Percentiles rank a stretch among this genome's conserved stretches.
These are phyloP conservation scores for Calidris pygmaea DNA, from an alignment of 2,113 vertebrate species.

Conservation along the genomic window DNA sequence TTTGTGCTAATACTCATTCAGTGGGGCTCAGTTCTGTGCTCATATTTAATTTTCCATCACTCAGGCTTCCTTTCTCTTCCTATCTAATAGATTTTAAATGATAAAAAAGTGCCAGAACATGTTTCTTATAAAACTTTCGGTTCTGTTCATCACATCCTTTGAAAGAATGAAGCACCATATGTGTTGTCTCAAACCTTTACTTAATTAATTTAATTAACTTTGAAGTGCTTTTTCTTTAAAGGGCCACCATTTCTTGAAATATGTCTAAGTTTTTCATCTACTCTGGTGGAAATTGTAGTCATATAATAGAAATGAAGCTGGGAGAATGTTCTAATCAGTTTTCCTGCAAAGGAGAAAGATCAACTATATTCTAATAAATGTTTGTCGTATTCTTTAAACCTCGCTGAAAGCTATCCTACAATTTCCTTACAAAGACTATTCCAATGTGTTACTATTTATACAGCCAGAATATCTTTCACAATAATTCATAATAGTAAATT, in stretches of 20 bases:
- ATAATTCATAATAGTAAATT: background rate
- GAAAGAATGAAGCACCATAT: background rate
- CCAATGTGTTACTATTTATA: background rate
- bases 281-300: background rate
- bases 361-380: background rate
- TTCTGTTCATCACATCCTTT: background rate
- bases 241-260: background rate
- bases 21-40: background rate
- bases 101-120: background rate
- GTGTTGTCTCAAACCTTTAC: background rate
- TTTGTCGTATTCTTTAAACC: background rate
- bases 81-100: background rate
- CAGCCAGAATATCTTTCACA: background rate
- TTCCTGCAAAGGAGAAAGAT: background rate
- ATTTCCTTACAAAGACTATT: background rate
- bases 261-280: background rate
- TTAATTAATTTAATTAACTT: background rate
- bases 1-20: background rate
- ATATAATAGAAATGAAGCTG: background rate
- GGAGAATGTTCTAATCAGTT: background rate
- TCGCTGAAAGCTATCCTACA: background rate
- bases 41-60: background rate
- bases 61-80: background rate
- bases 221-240: background rate
- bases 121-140: background rate